phyloP scores from a whole-genome alignment of 92 coral and sea anemone species.

The Palythoa heliodiscus region DNA sequence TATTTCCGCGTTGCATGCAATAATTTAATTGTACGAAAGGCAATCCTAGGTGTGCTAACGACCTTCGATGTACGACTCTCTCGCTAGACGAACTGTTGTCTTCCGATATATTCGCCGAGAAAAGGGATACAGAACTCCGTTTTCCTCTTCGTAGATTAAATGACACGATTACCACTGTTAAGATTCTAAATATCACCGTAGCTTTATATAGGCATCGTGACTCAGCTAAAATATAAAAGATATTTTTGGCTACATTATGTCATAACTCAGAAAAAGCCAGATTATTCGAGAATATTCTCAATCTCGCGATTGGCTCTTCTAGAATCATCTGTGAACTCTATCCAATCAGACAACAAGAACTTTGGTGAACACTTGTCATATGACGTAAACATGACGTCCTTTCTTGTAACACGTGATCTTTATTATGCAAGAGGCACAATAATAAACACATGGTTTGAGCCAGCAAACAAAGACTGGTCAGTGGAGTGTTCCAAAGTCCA shows the following conservation, averaged over 20 bases:
- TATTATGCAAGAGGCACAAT: not conserved
- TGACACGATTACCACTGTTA: not conserved
- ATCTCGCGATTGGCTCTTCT: conserved; percentile 19
- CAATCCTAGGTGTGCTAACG: not conserved
- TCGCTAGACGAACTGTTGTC: not conserved
- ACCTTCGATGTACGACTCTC: not conserved
- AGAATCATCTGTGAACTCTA: not conserved
- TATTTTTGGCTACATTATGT: conserved; percentile 48
- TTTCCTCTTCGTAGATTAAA: not conserved
- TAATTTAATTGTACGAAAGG: not conserved
- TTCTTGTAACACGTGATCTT: not conserved
- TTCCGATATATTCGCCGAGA: not conserved
- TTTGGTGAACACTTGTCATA: not conserved
- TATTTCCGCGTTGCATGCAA: conserved; percentile 23
- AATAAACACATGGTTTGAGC: not conserved
- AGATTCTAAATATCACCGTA: not conserved
- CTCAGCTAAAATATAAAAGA: conserved; percentile 64
- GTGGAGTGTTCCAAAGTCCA: conserved; percentile 53
- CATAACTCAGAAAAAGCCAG: too few relatives aligned
- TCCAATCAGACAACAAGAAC: not conserved
- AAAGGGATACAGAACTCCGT: not conserved
- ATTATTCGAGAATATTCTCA: conserved; percentile 34
- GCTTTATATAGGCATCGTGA: conserved; percentile 47
- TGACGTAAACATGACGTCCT: conserved; percentile 38
- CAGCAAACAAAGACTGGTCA: conserved; percentile 49